phyloP scores from a whole-genome alignment of 37 sponge, comb jelly and placozoan genomes.

The Ianthella basta region DNA sequence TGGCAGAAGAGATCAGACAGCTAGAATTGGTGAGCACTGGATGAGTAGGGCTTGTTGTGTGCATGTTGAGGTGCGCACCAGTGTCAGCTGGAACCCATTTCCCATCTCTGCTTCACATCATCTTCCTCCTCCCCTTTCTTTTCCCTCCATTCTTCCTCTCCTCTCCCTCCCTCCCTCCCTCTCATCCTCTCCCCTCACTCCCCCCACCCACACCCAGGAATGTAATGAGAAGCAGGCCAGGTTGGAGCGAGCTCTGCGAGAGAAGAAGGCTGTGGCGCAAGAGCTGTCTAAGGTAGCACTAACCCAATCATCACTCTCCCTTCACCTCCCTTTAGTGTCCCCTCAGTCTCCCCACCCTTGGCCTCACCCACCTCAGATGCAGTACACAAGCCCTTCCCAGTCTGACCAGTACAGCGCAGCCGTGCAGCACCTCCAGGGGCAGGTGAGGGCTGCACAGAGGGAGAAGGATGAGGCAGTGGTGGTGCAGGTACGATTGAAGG shows the following conservation, averaged over 20 bases:
- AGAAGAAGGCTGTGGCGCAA: slow-evolving; percentile 60
- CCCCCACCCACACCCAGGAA: slow-evolving; percentile 41
- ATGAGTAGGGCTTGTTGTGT: background rate
- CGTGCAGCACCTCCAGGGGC: slow-evolving; percentile 53
- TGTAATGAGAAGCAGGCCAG: slow-evolving; percentile 56
- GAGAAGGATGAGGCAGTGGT: slow-evolving; percentile 57
- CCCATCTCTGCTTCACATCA: background rate
- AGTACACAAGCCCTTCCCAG: slow-evolving; percentile 45
- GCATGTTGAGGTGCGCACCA: too few species aligned
- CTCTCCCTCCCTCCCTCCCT: background rate
- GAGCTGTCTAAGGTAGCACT: slow-evolving; percentile 46
- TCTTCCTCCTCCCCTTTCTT: too few species aligned
- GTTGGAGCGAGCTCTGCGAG: slow-evolving; percentile 56
- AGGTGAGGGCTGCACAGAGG: slow-evolving; percentile 66
- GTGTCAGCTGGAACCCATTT: background rate
- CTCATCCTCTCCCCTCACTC: background rate
- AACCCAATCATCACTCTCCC: background rate
- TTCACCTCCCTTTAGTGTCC: too few species aligned
- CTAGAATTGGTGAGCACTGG: slow-evolving; percentile 67
- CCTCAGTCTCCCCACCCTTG: too few species aligned
- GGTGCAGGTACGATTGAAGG: slow-evolving; percentile 35
- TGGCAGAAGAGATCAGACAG: slow-evolving; percentile 79
- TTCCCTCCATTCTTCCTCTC: background rate
- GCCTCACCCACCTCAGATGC: slow-evolving; percentile 1
- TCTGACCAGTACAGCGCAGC: slow-evolving; percentile 16